phyloP scores from a whole-genome alignment of 2,888 invertebrate genomes.

The Gibbula magus region DNA sequence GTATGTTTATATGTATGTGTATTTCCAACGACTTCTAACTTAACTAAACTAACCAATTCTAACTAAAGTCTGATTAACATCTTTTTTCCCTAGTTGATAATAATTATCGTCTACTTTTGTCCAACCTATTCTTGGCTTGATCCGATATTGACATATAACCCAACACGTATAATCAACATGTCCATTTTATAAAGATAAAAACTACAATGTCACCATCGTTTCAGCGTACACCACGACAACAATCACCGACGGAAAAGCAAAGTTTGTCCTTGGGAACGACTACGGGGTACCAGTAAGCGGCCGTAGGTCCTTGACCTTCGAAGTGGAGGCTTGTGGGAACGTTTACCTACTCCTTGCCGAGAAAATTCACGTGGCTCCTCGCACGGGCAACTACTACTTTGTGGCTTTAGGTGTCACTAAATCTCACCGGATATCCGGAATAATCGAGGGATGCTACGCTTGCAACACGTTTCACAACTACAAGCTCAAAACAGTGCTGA shows the following conservation, averaged over 20 bases:
- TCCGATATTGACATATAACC: too few relatives aligned
- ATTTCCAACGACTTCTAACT: too few relatives aligned
- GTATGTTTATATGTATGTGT: too few relatives aligned
- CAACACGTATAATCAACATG: too few relatives aligned
- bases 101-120: too few relatives aligned
- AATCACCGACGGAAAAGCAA: not conserved
- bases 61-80: too few relatives aligned
- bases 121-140: too few relatives aligned
- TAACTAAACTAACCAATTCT: too few relatives aligned
- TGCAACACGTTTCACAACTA: slow-evolving; percentile 1
- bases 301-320: not conserved
- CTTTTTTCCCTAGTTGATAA: too few relatives aligned
- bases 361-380: not conserved
- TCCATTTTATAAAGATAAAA: too few relatives aligned
- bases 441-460: not conserved
- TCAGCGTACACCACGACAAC: not conserved
- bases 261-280: not conserved
- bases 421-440: not conserved
- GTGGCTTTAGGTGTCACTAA: not conserved
- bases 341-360: not conserved
- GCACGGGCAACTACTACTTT: not conserved
- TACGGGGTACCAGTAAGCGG: not conserved
- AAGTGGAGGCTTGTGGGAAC: not conserved
- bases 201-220: not conserved
- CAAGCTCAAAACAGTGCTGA: not conserved